Percentiles rank a stretch among this genome's conserved stretches.
phyloP scores from a whole-genome alignment of 23 tunicate genomes.

The Clavelina lepadiformis region DNA sequence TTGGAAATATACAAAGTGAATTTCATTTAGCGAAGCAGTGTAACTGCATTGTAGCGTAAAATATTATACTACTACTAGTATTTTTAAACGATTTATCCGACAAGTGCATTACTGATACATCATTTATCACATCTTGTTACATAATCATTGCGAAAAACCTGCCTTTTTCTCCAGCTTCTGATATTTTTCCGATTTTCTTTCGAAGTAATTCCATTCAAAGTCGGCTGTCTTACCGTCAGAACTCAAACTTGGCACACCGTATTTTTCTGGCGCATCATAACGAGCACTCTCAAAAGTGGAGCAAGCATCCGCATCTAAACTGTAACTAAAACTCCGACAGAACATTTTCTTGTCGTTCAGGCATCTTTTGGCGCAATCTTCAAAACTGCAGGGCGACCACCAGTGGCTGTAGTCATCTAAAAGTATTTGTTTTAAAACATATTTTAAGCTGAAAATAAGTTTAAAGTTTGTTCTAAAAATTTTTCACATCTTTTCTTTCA shows the following conservation, averaged over 20 bases:
- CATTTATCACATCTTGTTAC: no score
- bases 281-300: constrained; percentile 57
- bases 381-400: constrained; percentile 21
- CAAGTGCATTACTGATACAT: no score
- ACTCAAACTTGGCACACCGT: constrained; percentile 21
- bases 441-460: not conserved
- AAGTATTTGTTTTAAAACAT: constrained; percentile 5
- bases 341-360: constrained; percentile 25
- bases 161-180: constrained; percentile 64
- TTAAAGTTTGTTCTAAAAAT: not conserved
- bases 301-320: constrained; percentile 50
- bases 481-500: not conserved
- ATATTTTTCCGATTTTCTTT: constrained; percentile 64
- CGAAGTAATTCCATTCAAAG: constrained; percentile 61
- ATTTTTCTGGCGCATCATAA: constrained; percentile 29
- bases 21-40: no score
- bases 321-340: constrained; percentile 80
- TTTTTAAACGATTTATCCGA: no score
- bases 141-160: no score
- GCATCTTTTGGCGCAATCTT: constrained; percentile 49
- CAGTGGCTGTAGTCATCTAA: constrained; percentile 80
- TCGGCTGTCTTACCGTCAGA: constrained; percentile 18
- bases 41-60: no score
- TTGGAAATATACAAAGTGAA: no score
- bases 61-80: no score